A percentile compares a stretch with the other conserved stretches of the same genome.
phyloP scores from a whole-genome alignment of 2,888 invertebrate species.

The Lasioglossum pauxillum region DNA sequence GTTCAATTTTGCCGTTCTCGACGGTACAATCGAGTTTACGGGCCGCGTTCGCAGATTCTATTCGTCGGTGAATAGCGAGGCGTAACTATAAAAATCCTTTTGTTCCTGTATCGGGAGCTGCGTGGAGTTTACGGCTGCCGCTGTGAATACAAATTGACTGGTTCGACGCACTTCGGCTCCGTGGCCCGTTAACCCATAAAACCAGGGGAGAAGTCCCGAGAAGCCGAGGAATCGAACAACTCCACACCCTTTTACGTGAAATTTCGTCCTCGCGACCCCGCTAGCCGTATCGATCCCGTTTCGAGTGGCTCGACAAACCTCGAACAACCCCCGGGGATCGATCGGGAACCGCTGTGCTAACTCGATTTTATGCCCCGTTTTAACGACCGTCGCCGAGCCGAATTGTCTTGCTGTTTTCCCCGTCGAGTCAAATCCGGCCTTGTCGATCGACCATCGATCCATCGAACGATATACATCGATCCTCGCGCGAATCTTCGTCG shows the following conservation, averaged over 20 bases:
- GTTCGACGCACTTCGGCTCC: neutral
- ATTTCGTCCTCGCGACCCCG: neutral
- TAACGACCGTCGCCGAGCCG: neutral
- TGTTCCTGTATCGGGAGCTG: neutral
- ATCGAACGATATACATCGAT: neutral
- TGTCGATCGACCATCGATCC: neutral
- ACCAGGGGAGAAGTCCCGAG: neutral
- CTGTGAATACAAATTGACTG: constrained; percentile 1
- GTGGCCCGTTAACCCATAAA: constrained; percentile 1
- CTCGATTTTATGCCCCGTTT: neutral
- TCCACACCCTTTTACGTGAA: neutral
- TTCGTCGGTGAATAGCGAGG: neutral
- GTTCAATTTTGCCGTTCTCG: too few species aligned
- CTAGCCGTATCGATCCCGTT: neutral
- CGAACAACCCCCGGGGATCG: neutral
- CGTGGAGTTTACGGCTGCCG: neutral
- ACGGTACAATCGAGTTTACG: neutral
- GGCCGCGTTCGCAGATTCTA: neutral
- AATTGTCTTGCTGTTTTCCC: neutral
- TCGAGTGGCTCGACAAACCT: neutral
- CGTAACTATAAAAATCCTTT: constrained; percentile 1
- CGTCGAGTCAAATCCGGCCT: neutral
- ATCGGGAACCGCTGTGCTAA: neutral
- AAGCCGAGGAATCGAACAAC: neutral
- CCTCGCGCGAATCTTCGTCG: neutral